Conservation (phyloP, 2,888 invertebrate genomes). For the Lymantria dispar region DNA sequence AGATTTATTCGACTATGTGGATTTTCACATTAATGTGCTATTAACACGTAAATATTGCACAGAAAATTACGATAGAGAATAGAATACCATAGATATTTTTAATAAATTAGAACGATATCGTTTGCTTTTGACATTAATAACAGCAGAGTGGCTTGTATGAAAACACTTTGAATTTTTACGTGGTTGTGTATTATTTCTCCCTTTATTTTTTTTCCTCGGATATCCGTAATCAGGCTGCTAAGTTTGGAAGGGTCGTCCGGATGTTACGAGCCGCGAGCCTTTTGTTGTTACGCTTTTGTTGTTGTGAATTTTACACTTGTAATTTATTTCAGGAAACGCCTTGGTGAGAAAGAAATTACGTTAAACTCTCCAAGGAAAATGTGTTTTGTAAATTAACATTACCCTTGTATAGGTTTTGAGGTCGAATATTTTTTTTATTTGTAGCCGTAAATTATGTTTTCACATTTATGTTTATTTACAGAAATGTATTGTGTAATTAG, state of each 20-base stretch:
- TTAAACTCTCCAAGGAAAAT: constrained; percentile 78
- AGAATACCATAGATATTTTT: constrained; percentile 7
- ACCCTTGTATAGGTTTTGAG: constrained; percentile 59
- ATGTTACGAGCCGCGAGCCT: constrained; percentile 80
- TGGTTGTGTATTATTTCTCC: constrained; percentile 63
- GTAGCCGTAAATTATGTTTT: constrained; percentile 22
- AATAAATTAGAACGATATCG: constrained; percentile 26
- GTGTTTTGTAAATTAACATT: constrained; percentile 78
- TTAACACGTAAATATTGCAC: constrained; percentile 57
- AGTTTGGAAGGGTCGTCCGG: constrained; percentile 81
- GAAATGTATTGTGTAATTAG: background rate
- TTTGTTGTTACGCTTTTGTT: constrained; percentile 81
- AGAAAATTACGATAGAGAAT: constrained; percentile 46
- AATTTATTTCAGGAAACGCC: constrained; percentile 82
- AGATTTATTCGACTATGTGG: constrained; percentile 66
- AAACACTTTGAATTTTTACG: constrained; percentile 54
- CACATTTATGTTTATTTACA: background rate
- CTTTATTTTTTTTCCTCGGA: constrained; percentile 72
- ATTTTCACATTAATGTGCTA: constrained; percentile 66
- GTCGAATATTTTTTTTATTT: constrained; percentile 46
- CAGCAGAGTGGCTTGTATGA: constrained; percentile 48
- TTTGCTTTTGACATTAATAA: constrained; percentile 39
- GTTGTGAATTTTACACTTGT: constrained; percentile 83
- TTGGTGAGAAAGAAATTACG: constrained; percentile 79
- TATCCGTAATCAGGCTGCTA: constrained; percentile 81